These are phyloP conservation scores for Teleogryllus oceanicus DNA, from an alignment of 2,888 invertebrate species.

Conservation along the genomic window DNA sequence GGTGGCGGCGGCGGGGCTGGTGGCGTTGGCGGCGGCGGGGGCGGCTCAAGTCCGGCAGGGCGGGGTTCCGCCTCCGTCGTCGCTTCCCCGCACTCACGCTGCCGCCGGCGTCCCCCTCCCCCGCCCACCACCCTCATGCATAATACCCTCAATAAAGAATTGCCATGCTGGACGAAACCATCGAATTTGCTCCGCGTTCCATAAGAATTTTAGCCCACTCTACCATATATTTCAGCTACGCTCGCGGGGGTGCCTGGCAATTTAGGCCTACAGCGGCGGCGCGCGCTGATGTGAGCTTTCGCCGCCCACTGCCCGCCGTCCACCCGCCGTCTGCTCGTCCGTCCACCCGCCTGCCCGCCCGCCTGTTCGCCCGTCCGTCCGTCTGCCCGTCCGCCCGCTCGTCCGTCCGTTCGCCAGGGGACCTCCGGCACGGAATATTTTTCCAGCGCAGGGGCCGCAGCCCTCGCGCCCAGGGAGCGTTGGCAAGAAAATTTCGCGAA, in stretches of 20 bases:
- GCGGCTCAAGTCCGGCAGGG: background rate
- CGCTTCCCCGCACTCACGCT: background rate
- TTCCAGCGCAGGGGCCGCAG: background rate
- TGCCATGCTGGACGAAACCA: slow-evolving; percentile 18
- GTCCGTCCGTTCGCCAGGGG: background rate
- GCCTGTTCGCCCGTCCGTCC: background rate
- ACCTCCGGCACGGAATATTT: slow-evolving; percentile 7
- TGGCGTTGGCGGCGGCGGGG: background rate
- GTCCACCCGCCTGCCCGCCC: background rate
- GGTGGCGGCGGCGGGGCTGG: background rate
- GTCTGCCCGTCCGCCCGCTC: background rate
- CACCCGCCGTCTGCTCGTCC: background rate
- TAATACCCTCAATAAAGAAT: slow-evolving; percentile 18
- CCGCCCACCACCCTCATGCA: slow-evolving; percentile 12
- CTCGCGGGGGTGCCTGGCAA: slow-evolving; percentile 18
- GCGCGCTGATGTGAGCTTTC: slow-evolving; percentile 18
- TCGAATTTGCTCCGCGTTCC: slow-evolving; percentile 18
- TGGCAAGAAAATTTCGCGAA: slow-evolving; percentile 3
- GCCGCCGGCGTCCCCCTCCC: slow-evolving; percentile 1
- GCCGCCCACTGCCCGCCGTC: background rate
- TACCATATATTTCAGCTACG: background rate
- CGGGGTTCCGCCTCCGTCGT: slow-evolving; percentile 4
- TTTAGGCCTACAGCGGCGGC: slow-evolving; percentile 1
- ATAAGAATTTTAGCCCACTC: slow-evolving; percentile 18
- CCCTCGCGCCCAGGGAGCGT: background rate